Evolutionary conservation across 2,888 invertebrate species (phyloP), one percentile per base, ranked within the genome.

Genomic region (Apodemia zela): DNA sequence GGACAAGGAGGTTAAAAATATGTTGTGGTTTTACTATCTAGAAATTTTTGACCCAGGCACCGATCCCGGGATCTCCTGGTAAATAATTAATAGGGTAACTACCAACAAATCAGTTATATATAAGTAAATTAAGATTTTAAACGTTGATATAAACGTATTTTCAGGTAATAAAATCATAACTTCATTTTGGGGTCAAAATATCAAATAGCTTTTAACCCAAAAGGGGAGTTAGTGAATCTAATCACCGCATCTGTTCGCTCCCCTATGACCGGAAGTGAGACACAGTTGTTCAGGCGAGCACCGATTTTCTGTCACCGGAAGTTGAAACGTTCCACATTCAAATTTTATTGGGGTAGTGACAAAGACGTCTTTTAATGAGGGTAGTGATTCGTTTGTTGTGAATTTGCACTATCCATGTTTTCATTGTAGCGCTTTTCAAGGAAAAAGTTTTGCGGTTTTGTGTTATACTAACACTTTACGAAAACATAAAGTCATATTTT

Each of bases 301-400:
- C 84, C 88, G 89, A 90, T 90, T 90, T 90, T 89, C 89, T 89
- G 84, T 87, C 79, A 88, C 89, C 89, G 90, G 90, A 91, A 88
- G 87, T 84, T 73, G 79, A 80, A 85, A 85, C 85, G 89, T 87
- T 86, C 87, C 80, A 87, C 84, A 87, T 89, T 89, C 85, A 87
- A 89, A 87, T 88, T 87, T 81, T 84, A 87, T 87, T 83, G 88
- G 89, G 89, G 85, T 81, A 81, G 81, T 72, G 72, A 79, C 75
- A 85, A 83, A 84, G 84, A 79, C 75, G 77, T 72, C 72, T 67
- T 74, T 73, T 77, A 76, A 79, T 74, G 78, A 80, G 83, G 84
- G 84, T 73, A 71, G 73, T 70, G 73, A 71, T 70, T 72, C 68
- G 68, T 68, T 61, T 64, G 63, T 68, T 59, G 51, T 47, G 61